Base-by-base conservation (phyloP, 2,797 vertebrate species). In the Podarcis lilfordi region DNA sequence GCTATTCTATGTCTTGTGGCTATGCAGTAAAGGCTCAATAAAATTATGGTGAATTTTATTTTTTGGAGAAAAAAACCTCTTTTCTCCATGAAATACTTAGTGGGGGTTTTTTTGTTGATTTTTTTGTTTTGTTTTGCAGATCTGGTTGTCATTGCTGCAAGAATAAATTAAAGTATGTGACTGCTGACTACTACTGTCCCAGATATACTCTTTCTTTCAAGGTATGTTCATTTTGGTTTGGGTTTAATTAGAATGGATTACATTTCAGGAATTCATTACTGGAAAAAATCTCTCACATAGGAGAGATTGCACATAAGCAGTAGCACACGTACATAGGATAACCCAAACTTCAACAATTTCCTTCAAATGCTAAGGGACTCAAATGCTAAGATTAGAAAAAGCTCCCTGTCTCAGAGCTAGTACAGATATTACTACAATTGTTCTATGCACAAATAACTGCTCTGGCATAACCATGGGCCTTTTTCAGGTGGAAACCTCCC, bases 21-120 rank as follows among this genome's bases (percentile, higher is more conserved):
- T 96, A 96, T 96, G 95, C 94, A 95, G 93, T 95, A 95, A 96
- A 96, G 92, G 95, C 95, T 96, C 93, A 91, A 93, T 96, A 94
- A 96, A 96, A 96, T 81, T 43, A 82, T 43, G 37, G 61, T 50
- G 15, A 10, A 78, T 32, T 87, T 27, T 45, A 35, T 50, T 74
- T 55, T 3, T 17, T 8, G 40, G 6, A 72, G 32, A 74, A 74
- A 35, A 35, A 35, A 35, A 13, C 37, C 3, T 21, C 1, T 43
- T 94, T 95, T 93, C 94, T 95, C 43, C 87, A 95, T 94, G 89
- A 92, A 92, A 95, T 77, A 93, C 43, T 93, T 92, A 79, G 89
- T 90, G 25, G 25, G 25, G 35, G 43, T 2, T 5, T 81, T 94
- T 87, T 81, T 92, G 80, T 91, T 87, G 89, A 61, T 45, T 35